These are phyloP conservation scores for Macrobrachium rosenbergii DNA, from an alignment of 1,140 invertebrate species.

Conservation along the genomic window DNA sequence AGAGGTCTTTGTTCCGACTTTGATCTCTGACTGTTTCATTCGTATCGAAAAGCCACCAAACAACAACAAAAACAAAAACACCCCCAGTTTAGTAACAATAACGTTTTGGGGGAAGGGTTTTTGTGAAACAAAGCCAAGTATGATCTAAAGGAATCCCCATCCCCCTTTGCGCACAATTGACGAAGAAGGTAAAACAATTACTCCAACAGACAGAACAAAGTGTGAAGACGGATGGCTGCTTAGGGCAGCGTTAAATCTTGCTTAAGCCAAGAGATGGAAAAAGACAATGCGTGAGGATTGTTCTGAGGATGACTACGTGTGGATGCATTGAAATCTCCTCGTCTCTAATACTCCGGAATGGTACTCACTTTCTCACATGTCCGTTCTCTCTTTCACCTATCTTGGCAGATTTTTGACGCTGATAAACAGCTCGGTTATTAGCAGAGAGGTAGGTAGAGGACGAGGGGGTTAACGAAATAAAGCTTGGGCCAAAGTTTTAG, in stretches of 20 bases:
- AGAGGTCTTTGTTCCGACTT: too few relatives aligned
- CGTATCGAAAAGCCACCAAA: neutral
- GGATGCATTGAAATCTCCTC: slow-evolving; percentile 10
- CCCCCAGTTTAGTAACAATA: neutral
- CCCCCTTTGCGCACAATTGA: slow-evolving; percentile 9
- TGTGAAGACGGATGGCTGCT: slow-evolving; percentile 11
- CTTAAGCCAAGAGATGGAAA: neutral
- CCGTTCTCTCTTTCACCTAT: too few relatives aligned
- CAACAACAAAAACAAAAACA: neutral
- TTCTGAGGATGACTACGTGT: slow-evolving; percentile 1
- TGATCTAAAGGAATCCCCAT: neutral
- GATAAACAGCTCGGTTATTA: too few relatives aligned
- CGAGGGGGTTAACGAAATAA: too few relatives aligned
- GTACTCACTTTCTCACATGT: too few relatives aligned
- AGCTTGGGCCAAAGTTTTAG: too few relatives aligned
- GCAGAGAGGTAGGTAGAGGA: too few relatives aligned
- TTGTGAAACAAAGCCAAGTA: neutral
- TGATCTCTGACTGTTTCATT: too few relatives aligned
- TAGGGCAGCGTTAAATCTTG: slow-evolving; percentile 11
- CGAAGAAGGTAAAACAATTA: slow-evolving; percentile 23
- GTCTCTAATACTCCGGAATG: too few relatives aligned
- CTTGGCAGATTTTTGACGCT: too few relatives aligned
- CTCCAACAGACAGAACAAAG: slow-evolving; percentile 19
- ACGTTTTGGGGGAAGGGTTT: neutral
- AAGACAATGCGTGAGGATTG: slow-evolving; percentile 12